A percentile compares a stretch with the other conserved stretches of the same genome.
phyloP scores from a whole-genome alignment of 64 coral and sea anemone species.

The Platygyra sinensis region DNA sequence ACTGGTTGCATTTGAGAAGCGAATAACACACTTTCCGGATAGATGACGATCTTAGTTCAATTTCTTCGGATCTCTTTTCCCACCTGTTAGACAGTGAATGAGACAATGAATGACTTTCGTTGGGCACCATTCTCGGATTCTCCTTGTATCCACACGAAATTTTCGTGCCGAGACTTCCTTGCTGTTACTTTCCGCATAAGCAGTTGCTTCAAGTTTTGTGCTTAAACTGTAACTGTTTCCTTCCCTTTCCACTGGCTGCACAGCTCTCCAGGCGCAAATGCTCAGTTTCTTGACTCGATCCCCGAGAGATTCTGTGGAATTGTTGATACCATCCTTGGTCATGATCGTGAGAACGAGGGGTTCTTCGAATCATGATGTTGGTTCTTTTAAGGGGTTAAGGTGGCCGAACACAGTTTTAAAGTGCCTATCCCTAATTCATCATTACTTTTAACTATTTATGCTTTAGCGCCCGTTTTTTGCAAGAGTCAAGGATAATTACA shows the following conservation, averaged over 20 bases:
- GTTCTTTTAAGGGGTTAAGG: too few species aligned
- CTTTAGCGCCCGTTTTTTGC: too few species aligned
- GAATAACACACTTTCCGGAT: slow-evolving; percentile 39
- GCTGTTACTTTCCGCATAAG: slow-evolving; percentile 32
- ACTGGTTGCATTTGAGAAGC: slow-evolving; percentile 31
- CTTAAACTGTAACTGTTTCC: slow-evolving; percentile 58
- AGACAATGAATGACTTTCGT: slow-evolving; percentile 44
- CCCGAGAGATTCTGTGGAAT: slow-evolving; percentile 25
- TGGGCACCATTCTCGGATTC: slow-evolving; percentile 60
- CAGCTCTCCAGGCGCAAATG: not conserved
- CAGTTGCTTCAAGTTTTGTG: slow-evolving; percentile 58
- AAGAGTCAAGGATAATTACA: too few species aligned
- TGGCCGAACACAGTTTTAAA: too few species aligned
- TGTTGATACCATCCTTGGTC: slow-evolving; percentile 29
- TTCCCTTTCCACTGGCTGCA: slow-evolving; percentile 60
- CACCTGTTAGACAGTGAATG: slow-evolving; percentile 23
- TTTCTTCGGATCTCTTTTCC: slow-evolving; percentile 30
- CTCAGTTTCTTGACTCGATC: slow-evolving; percentile 28
- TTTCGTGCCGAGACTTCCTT: slow-evolving; percentile 56
- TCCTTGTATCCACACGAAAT: slow-evolving; percentile 56
- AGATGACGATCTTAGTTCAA: not conserved
- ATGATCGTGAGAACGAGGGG: slow-evolving; percentile 11
- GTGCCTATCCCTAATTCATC: too few species aligned
- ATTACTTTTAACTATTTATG: too few species aligned
- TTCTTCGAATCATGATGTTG: too few species aligned